phyloP scores from a whole-genome alignment of 2,113 vertebrate genomes.

The Eonycteris spelaea region DNA sequence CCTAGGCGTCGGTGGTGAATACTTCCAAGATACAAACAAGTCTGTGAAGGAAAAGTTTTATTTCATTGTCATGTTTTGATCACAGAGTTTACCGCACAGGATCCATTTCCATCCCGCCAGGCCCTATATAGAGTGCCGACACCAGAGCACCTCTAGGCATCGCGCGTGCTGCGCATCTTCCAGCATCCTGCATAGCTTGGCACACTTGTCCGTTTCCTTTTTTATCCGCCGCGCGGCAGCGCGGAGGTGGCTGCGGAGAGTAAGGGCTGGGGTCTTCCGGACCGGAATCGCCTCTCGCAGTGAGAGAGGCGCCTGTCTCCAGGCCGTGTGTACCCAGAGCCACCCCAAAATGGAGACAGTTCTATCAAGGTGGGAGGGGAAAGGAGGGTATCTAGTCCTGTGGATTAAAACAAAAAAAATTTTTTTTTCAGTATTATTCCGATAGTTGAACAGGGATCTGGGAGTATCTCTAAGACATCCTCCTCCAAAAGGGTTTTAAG shows the following conservation, averaged over 20 bases:
- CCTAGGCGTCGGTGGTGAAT: background rate
- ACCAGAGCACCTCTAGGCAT: background rate
- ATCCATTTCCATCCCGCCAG: background rate
- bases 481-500: background rate
- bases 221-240: slow-evolving; percentile 26
- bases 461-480: background rate
- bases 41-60: background rate
- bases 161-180: background rate
- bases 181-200: rapidly evolving
- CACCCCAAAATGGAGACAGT: background rate
- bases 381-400: background rate
- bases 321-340: background rate
- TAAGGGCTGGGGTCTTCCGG: background rate
- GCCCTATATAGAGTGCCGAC: background rate
- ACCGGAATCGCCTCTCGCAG: background rate
- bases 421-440: background rate
- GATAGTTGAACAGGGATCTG: background rate
- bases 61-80: slow-evolving; percentile 11
- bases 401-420: background rate
- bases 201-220: background rate
- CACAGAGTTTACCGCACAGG: background rate
- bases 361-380: background rate
- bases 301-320: background rate
- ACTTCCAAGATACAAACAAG: background rate
- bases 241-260: background rate